Conservation (phyloP, 2,888 invertebrate genomes). For the Tipula lateralis region DNA sequence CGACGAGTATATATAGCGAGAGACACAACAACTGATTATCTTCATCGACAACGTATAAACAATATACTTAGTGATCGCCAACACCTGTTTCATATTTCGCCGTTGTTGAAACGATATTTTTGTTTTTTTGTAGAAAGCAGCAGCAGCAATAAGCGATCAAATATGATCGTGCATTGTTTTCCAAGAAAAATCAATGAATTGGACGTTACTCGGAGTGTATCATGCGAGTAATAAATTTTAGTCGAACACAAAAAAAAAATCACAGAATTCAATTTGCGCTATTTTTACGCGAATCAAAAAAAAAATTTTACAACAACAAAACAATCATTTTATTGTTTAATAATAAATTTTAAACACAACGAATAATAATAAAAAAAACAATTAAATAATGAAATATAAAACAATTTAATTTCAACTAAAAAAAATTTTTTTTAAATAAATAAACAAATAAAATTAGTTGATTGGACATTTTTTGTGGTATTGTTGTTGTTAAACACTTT, state of each 20-base stretch:
- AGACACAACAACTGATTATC: background rate
- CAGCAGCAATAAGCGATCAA: background rate
- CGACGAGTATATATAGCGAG: too few relatives aligned
- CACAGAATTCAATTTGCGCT: background rate
- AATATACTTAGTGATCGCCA: background rate
- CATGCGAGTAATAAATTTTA: background rate
- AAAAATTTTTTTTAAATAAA: background rate
- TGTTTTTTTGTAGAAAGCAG: background rate
- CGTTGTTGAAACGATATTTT: background rate
- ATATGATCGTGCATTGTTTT: background rate
- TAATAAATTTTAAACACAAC: constrained; percentile 15
- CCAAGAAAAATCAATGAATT: background rate
- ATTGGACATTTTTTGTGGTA: background rate
- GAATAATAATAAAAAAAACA: constrained; percentile 4
- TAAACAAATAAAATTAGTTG: constrained; percentile 24
- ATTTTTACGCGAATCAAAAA: background rate
- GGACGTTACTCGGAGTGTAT: background rate
- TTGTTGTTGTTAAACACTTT: background rate
- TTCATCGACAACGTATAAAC: background rate
- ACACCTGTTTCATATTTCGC: background rate
- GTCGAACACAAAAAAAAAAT: background rate
- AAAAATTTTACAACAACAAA: background rate
- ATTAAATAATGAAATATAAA: constrained; percentile 4
- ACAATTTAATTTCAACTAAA: background rate
- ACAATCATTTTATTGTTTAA: constrained; percentile 7